Percentiles rank a stretch among this genome's conserved stretches.
Evolutionary conservation across 2,888 invertebrate genomes (phyloP).

Genomic region (Abscondita cerata): DNA sequence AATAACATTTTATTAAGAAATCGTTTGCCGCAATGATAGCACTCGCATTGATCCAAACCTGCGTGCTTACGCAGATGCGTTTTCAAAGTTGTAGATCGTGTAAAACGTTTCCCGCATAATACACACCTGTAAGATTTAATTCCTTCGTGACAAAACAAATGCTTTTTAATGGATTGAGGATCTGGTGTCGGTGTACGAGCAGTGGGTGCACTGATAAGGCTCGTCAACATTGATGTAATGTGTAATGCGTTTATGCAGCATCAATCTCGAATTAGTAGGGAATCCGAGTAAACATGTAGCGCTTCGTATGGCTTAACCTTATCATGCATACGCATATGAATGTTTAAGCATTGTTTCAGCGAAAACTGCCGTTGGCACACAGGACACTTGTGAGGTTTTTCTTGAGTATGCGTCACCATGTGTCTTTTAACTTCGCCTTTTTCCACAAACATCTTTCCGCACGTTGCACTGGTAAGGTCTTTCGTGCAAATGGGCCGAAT

Average conservation of each 20-base stretch:
- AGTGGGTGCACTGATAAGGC: conserved; percentile 6
- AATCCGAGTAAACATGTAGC: conserved; percentile 5
- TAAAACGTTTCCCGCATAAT: conserved; percentile 17
- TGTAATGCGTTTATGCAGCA: background rate
- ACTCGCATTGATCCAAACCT: background rate
- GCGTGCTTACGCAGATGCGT: conserved; percentile 7
- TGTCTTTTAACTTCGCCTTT: conserved; percentile 12
- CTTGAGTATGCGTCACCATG: conserved; percentile 18
- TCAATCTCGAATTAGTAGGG: background rate
- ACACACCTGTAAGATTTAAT: conserved; percentile 16
- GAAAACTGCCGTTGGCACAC: conserved; percentile 4
- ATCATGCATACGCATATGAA: conserved; percentile 15
- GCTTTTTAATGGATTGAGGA: background rate
- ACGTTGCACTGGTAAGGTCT: conserved; percentile 1
- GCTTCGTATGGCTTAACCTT: conserved; percentile 14
- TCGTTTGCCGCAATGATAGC: conserved; percentile 8
- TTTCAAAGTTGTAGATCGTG: conserved; percentile 1
- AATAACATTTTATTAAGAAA: conserved; percentile 6
- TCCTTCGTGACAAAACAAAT: conserved; percentile 13
- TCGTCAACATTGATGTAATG: background rate
- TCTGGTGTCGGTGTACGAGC: conserved; percentile 1
- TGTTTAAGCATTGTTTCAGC: conserved; percentile 2
- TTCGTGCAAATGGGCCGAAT: background rate
- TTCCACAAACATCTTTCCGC: conserved; percentile 5
- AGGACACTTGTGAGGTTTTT: conserved; percentile 15